Evolutionary conservation across 2,113 vertebrate species (phyloP), one percentile per base, ranked within the genome.

Genomic region (Myrmecophaga tridactyla): DNA sequence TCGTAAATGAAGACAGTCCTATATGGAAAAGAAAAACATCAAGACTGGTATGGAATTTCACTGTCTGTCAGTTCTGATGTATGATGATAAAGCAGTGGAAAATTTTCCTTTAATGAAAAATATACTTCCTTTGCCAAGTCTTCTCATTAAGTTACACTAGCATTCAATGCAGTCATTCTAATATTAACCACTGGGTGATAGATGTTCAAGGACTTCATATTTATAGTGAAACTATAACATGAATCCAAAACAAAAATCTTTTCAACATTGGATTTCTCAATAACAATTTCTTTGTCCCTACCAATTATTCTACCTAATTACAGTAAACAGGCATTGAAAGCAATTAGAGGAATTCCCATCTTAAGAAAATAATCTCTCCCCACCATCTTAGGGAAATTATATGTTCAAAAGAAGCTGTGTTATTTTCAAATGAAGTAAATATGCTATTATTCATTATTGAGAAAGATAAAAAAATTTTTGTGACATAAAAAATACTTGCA

Each of bases 81-180:
- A 89, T 6, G 58, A 73, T 58, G 17, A 58, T 94, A 46, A 95
- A 85, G 97, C 96, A 90, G 39, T 89, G 21, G 65, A 94, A 95
- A 93, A 72, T 53, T 11, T 34, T 92, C 94, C 10, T 70, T 23
- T 67, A 94, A 96, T 7, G 60, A 95, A 86, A 93, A 62, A 72
- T 94, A 2, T 34, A 73, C 88, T 65, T 96, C 31, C 62, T 27
- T 51, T 95, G 29, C 53, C 81, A 58, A 41, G 89, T 43, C 4
- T 58, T 48, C 13, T 23, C 21, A 80, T 76, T 70, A 94, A 15
- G 51, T 94, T 2, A 86, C 82, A 83, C 65, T 91, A 86, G 65
- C 78, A 51, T 31, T 91, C 81, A 48, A 12, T 39, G 72, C 96
- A 96, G 67, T 75, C 2, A 31, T 43, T 75, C 20, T 27, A 72